A percentile compares a stretch with the other conserved stretches of the same genome.
Conservation (phyloP, 2,113 vertebrate species). For the Collichthys lucidus region DNA sequence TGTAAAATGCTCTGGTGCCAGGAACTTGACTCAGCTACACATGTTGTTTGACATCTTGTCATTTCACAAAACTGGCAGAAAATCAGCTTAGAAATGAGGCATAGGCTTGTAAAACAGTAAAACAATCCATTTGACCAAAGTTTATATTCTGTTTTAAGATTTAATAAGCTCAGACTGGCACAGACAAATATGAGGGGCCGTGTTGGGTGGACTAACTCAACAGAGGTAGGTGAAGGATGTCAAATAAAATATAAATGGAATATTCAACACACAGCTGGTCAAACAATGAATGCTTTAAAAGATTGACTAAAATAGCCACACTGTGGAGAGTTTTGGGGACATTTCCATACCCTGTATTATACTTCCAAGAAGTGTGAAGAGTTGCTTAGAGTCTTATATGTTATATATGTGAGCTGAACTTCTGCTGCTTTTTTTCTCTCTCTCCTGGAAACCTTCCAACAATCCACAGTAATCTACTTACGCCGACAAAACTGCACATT, state of each 20-base stretch:
- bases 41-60: slow-evolving; percentile 63
- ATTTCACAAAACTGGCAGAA: slow-evolving; percentile 28
- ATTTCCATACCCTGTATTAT: slow-evolving; percentile 25
- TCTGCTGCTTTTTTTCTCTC: background rate
- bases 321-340: slow-evolving; percentile 6
- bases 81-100: slow-evolving; percentile 34
- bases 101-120: slow-evolving; percentile 14
- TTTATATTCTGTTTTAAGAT: slow-evolving; percentile 43
- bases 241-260: slow-evolving; percentile 59
- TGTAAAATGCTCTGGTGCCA: slow-evolving; percentile 25
- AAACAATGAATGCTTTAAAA: slow-evolving; percentile 53
- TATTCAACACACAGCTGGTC: slow-evolving; percentile 51
- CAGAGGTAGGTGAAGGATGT: slow-evolving; percentile 49
- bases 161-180: slow-evolving; percentile 53
- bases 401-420: background rate
- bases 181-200: slow-evolving; percentile 16
- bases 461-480: background rate
- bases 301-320: slow-evolving; percentile 22
- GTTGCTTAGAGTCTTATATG: background rate
- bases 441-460: background rate
- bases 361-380: slow-evolving; percentile 21
- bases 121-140: slow-evolving; percentile 44
- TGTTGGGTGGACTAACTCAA: slow-evolving; percentile 40
- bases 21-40: slow-evolving; percentile 44
- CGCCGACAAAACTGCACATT: too few relatives aligned